Evolutionary conservation across 1,140 invertebrate genomes (phyloP).

Genomic region (Drosophila grimshawi): DNA sequence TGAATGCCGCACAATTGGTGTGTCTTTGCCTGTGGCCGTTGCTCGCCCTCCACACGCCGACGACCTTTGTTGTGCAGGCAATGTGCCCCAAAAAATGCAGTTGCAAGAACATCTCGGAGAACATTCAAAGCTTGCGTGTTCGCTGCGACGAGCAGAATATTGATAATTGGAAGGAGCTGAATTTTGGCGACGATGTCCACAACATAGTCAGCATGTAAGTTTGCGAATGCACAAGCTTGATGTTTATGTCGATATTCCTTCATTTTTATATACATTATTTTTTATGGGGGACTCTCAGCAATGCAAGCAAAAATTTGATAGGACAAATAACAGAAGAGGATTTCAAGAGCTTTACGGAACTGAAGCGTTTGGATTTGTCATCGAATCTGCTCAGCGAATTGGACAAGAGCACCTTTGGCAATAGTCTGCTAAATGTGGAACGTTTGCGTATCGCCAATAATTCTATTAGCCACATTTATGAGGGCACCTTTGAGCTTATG

Average conservation of each 20-base stretch:
- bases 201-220: slow-evolving; percentile 85
- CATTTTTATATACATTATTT: background rate
- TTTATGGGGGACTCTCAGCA: slow-evolving; percentile 85
- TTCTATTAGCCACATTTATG: slow-evolving; percentile 87
- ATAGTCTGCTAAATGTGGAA: slow-evolving; percentile 87
- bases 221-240: background rate
- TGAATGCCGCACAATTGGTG: slow-evolving; percentile 50
- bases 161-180: slow-evolving; percentile 84
- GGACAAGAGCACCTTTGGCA: slow-evolving; percentile 87
- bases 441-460: slow-evolving; percentile 89
- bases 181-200: slow-evolving; percentile 84
- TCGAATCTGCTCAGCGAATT: slow-evolving; percentile 88
- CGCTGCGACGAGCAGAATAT: slow-evolving; percentile 84
- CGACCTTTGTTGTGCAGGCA: slow-evolving; percentile 38
- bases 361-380: slow-evolving; percentile 90
- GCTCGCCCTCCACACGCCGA: slow-evolving; percentile 21
- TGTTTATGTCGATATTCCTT: too few relatives aligned
- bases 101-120: slow-evolving; percentile 73
- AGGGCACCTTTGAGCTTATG: slow-evolving; percentile 89
- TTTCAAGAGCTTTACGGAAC: slow-evolving; percentile 88
- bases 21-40: slow-evolving; percentile 28
- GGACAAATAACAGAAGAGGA: slow-evolving; percentile 89
- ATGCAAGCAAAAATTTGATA: slow-evolving; percentile 92
- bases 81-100: slow-evolving; percentile 75
- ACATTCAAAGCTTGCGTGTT: slow-evolving; percentile 83